Conservation (phyloP, 2,113 vertebrate species). For the Centropus bengalensis region DNA sequence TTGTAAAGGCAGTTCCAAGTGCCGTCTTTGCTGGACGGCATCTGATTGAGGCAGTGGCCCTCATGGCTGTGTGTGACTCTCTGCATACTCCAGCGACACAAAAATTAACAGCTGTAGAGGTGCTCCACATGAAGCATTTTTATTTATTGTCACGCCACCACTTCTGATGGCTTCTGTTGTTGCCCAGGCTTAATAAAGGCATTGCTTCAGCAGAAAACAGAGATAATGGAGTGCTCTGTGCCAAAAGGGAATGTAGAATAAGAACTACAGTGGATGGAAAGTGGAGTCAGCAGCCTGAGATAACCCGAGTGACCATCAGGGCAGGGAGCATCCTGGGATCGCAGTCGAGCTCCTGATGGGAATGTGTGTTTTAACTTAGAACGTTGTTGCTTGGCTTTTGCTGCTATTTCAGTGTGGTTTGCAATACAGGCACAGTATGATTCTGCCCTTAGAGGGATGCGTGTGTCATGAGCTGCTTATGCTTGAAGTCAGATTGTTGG, state of each 20-base stretch:
- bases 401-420: background rate
- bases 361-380: background rate
- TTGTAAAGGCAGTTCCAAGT: background rate
- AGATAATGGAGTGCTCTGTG: constrained; percentile 22
- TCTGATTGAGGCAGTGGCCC: background rate
- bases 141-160: background rate
- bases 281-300: background rate
- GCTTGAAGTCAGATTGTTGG: background rate
- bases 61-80: background rate
- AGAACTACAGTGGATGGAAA: background rate
- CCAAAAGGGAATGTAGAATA: background rate
- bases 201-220: background rate
- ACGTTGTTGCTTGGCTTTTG: background rate
- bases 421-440: background rate
- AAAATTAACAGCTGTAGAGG: background rate
- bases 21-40: background rate
- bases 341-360: background rate
- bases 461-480: background rate
- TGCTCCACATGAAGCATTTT: background rate
- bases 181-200: background rate
- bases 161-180: background rate
- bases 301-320: background rate
- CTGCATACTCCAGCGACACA: background rate
- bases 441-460: background rate
- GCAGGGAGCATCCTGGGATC: background rate